A percentile compares a stretch with the other conserved stretches of the same genome.
phyloP scores from a whole-genome alignment of 2,888 invertebrate genomes.

The Lasioglossum malachurum region DNA sequence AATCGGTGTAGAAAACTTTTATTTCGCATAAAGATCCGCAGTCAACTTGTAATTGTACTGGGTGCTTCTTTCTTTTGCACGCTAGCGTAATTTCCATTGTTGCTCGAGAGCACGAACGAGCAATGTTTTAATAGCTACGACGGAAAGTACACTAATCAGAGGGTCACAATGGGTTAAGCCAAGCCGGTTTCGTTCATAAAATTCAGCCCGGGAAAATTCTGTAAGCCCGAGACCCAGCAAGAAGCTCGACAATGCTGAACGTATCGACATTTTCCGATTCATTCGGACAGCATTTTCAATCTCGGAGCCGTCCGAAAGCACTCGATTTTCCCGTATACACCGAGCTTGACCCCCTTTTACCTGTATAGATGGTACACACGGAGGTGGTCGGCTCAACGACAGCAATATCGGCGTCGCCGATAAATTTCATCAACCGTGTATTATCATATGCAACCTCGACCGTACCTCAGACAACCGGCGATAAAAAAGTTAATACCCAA shows the following conservation, averaged over 20 bases:
- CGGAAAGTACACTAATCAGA: neutral
- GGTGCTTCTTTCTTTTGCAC: too few species aligned
- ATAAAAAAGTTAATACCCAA: conserved; percentile 56
- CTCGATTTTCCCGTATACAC: conserved; percentile 12
- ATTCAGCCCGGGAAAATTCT: neutral
- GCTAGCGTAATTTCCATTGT: neutral
- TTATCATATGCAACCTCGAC: conserved; percentile 50
- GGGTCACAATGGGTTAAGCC: neutral
- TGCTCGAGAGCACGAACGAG: neutral
- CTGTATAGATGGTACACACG: neutral
- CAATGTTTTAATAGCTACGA: neutral
- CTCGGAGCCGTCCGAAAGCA: conserved; percentile 22
- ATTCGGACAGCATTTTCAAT: conserved; percentile 18
- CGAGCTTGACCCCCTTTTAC: conserved; percentile 36
- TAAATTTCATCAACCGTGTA: conserved; percentile 51
- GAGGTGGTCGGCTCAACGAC: neutral
- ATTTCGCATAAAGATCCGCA: too few species aligned
- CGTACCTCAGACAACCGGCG: conserved; percentile 18
- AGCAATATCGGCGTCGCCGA: conserved; percentile 31
- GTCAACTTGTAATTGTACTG: too few species aligned
- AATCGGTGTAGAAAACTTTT: too few species aligned
- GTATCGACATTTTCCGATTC: conserved; percentile 22
- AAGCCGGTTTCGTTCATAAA: neutral
- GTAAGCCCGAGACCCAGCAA: neutral
- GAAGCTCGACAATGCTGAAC: conserved; percentile 3